Conservation (phyloP, 2,797 vertebrate species). For the Lepidocolaptes lacrymiger region DNA sequence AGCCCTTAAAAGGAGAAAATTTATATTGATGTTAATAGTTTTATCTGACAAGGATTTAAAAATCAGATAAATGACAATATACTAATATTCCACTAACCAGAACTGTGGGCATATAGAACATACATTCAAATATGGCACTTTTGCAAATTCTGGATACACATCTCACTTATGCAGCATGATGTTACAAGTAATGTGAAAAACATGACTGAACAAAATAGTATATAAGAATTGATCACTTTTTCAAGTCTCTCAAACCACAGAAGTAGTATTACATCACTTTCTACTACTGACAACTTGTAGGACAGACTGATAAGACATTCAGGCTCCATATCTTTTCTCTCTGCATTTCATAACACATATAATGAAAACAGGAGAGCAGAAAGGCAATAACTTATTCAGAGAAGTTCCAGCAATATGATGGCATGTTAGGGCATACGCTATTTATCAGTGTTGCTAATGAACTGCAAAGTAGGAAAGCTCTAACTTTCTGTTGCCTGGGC, state of each 20-base stretch:
- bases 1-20: slow-evolving; percentile 10
- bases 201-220: not conserved
- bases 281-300: not conserved
- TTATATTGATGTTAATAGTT: not conserved
- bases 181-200: not conserved
- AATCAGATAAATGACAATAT: not conserved
- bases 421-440: not conserved
- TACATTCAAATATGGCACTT: slow-evolving; percentile 37
- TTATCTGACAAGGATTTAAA: not conserved
- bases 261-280: not conserved
- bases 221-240: not conserved
- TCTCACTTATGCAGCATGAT: not conserved
- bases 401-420: not conserved
- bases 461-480: not conserved
- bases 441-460: not conserved
- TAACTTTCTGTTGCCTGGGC: not conserved
- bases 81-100: not conserved
- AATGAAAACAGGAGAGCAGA: not conserved
- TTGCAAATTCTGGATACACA: not conserved
- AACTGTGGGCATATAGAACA: not conserved
- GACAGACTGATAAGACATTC: not conserved
- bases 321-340: not conserved
- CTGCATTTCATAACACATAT: not conserved
- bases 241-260: not conserved
- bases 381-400: not conserved